Percentiles rank a stretch among this genome's conserved stretches.
These are phyloP conservation scores for Carcinoscorpius rotundicauda DNA, from an alignment of 1,140 invertebrate genomes.

Conservation along the genomic window DNA sequence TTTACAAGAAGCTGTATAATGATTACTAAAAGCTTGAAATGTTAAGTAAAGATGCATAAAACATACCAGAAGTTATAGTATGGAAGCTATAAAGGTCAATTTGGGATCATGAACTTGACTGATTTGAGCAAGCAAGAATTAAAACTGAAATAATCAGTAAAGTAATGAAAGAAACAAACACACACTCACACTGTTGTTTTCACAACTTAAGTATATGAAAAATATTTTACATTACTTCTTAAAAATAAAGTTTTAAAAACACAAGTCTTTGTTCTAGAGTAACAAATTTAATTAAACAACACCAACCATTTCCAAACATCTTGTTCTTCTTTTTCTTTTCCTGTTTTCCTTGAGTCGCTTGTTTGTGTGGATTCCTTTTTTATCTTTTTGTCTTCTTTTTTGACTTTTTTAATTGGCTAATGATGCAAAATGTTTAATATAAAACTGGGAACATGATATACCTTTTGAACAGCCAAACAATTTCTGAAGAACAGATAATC, in stretches of 20 bases:
- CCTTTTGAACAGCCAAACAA: neutral
- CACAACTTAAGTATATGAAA: neutral
- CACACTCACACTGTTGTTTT: constrained; percentile 2
- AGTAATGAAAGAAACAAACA: constrained; percentile 3
- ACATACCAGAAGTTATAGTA: no score
- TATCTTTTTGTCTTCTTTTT: constrained; percentile 14
- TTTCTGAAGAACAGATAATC: neutral
- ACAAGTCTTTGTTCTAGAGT: neutral
- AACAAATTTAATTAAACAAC: neutral
- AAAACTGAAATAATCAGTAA: neutral
- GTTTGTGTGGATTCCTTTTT: constrained; percentile 9
- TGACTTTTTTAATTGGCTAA: constrained; percentile 16
- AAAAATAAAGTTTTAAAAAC: constrained; percentile 3
- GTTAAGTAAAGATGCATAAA: no score
- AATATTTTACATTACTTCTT: neutral
- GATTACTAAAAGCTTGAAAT: no score
- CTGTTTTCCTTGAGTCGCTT: constrained; percentile 14
- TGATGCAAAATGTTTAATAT: neutral
- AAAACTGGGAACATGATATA: neutral
- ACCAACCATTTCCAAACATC: constrained; percentile 20
- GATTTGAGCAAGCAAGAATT: no score
- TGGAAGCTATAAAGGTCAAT: no score
- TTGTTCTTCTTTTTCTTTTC: constrained; percentile 19
- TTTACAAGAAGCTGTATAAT: no score
- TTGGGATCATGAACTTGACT: no score